A percentile compares a stretch with the other conserved stretches of the same genome.
Evolutionary conservation across 1,140 invertebrate genomes (phyloP).

Genomic region (Druon quercuslanigerum): DNA sequence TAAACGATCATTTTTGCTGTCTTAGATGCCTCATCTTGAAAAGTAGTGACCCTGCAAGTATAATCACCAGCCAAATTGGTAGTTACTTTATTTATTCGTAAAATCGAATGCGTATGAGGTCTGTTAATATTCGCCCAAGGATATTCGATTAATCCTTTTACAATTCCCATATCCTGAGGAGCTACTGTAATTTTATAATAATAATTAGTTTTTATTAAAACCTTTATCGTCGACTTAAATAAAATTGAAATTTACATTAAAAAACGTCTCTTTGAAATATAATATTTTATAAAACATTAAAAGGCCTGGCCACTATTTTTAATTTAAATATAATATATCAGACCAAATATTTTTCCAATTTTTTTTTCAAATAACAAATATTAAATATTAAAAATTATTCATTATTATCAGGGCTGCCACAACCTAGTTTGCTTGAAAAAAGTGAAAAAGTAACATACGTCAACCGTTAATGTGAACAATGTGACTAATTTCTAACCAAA

Average conservation of each 20-base stretch:
- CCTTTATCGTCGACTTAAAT: not conserved
- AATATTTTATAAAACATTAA: no score
- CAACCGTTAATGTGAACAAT: no score
- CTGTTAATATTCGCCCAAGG: slow-evolving; percentile 77
- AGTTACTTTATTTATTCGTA: slow-evolving; percentile 81
- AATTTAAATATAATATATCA: no score
- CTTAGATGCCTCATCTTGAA: slow-evolving; percentile 79
- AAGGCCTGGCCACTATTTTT: not conserved
- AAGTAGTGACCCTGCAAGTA: slow-evolving; percentile 83
- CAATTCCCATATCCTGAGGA: slow-evolving; percentile 79
- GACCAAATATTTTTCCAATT: no score
- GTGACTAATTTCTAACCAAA: no score
- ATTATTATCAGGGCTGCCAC: no score
- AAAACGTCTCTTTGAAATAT: no score
- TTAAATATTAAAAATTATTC: no score
- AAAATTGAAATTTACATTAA: no score
- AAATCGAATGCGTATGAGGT: slow-evolving; percentile 79
- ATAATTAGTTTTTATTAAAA: not conserved
- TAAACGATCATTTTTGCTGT: slow-evolving; percentile 84
- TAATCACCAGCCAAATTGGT: slow-evolving; percentile 84
- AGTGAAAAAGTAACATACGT: no score
- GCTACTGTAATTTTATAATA: slow-evolving; percentile 44
- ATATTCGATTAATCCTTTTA: slow-evolving; percentile 80
- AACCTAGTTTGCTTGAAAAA: no score
- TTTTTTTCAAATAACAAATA: no score